Evolutionary conservation across 2,797 vertebrate genomes (phyloP).

Genomic region (Lutjanus argentimaculatus): DNA sequence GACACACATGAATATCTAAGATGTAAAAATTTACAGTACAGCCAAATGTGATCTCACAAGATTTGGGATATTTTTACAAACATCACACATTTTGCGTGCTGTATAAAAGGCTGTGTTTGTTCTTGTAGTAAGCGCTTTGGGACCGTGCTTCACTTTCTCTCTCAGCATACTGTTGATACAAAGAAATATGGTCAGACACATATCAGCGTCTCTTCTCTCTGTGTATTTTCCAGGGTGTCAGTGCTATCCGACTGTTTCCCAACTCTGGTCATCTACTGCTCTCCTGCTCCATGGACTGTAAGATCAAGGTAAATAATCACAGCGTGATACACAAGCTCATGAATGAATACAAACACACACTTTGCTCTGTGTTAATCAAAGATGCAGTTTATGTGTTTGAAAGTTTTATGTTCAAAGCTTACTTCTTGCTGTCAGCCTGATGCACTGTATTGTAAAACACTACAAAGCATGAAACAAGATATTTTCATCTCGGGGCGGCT

Average conservation of each 20-base stretch:
- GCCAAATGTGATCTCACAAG: background rate
- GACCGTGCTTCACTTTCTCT: background rate
- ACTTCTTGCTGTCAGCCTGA: background rate
- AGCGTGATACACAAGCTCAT: background rate
- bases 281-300: conserved; percentile 98
- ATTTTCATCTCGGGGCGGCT: background rate
- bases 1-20: background rate
- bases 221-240: conserved; percentile 91
- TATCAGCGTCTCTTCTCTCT: background rate
- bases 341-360: background rate
- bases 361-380: background rate
- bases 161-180: background rate
- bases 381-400: background rate
- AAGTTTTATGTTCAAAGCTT: background rate
- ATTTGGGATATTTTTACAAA: background rate
- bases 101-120: background rate
- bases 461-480: background rate
- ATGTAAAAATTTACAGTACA: background rate
- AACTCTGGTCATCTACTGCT: conserved; percentile 94
- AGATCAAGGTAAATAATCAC: conserved; percentile 92
- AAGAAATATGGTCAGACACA: background rate
- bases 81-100: background rate
- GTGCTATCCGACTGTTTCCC: conserved; percentile 95
- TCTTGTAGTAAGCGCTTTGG: background rate
- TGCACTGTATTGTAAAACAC: background rate